phyloP scores from a whole-genome alignment of 2,888 invertebrate genomes.

The Acleris holmiana region DNA sequence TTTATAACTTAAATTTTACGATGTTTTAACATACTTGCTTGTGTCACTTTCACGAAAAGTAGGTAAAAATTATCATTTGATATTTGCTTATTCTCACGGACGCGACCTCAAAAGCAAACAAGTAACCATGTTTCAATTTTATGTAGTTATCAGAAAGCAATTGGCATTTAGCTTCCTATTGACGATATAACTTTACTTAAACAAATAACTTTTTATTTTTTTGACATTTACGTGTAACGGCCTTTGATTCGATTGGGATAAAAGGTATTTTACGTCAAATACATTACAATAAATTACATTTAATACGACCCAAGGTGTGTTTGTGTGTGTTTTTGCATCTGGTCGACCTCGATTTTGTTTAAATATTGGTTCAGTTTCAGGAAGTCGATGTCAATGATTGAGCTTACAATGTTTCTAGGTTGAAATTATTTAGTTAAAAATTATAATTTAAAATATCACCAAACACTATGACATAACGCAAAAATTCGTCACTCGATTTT shows the following conservation, averaged over 20 bases:
- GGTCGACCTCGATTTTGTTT: not conserved
- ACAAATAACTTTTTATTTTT: constrained; percentile 16
- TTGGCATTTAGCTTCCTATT: constrained; percentile 27
- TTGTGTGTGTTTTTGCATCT: not conserved
- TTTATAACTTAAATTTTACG: constrained; percentile 1
- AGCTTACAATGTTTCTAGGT: too few species aligned
- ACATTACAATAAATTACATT: constrained; percentile 2
- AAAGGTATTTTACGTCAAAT: constrained; percentile 1
- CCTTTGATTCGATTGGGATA: not conserved
- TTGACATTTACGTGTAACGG: constrained; percentile 29
- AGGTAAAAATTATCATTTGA: constrained; percentile 15
- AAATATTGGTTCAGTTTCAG: not conserved
- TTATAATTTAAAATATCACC: too few species aligned
- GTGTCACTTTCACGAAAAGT: constrained; percentile 22
- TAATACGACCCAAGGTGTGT: not conserved
- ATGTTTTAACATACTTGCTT: not conserved
- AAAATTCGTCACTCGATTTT: too few species aligned
- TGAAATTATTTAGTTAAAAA: too few species aligned
- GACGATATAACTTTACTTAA: constrained; percentile 4
- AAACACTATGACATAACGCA: too few species aligned
- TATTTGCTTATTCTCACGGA: constrained; percentile 15
- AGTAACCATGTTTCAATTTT: constrained; percentile 13
- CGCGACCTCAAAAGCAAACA: constrained; percentile 4
- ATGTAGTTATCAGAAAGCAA: constrained; percentile 26
- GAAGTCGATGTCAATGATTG: not conserved